Conservation (phyloP, 1,140 invertebrate genomes). For the Lasaia peninsularis region DNA sequence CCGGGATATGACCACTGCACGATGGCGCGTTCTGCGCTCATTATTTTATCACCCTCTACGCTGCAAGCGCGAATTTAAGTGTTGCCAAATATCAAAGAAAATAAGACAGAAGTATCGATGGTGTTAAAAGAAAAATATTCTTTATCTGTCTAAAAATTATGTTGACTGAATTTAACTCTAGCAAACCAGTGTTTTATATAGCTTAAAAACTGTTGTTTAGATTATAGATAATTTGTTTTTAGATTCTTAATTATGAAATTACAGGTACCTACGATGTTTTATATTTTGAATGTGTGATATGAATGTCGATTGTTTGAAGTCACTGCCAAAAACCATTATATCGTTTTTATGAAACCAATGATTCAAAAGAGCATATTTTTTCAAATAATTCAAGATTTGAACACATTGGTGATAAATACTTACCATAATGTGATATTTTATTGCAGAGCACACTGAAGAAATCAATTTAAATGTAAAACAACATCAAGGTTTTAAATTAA, state of each 20-base stretch:
- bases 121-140: not conserved
- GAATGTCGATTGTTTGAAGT: not conserved
- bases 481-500: no score
- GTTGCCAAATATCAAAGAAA: not conserved
- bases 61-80: conserved; percentile 9
- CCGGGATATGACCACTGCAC: not conserved
- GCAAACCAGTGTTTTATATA: not conserved
- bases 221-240: not conserved
- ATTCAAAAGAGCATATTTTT: not conserved
- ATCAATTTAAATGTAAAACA: no score
- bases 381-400: no score
- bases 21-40: conserved; percentile 4
- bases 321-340: conserved; percentile 3
- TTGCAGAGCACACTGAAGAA: no score
- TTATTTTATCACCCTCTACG: conserved; percentile 3
- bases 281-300: not conserved
- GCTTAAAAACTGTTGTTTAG: not conserved
- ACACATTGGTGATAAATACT: no score
- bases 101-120: not conserved
- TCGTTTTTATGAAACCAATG: not conserved
- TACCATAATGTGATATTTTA: no score
- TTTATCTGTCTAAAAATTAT: not conserved
- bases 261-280: not conserved
- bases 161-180: not conserved
- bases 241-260: no score